Conservation (phyloP, 2,797 vertebrate genomes). For the Pygocentrus nattereri region DNA sequence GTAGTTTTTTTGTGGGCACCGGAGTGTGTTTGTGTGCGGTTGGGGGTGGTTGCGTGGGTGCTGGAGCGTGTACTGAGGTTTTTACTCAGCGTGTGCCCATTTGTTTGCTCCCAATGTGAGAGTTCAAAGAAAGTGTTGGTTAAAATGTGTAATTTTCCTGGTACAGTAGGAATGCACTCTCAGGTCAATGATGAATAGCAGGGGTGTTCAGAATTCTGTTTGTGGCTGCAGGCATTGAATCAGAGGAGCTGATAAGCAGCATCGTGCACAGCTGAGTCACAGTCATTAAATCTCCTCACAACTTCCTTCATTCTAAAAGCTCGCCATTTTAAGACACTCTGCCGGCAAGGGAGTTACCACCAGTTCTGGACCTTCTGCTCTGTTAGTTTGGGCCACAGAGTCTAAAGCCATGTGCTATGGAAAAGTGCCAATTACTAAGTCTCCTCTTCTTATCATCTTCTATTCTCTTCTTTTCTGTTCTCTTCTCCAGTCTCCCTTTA, state of each 20-base stretch:
- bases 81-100: not conserved
- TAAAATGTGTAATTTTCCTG: slow-evolving; percentile 16
- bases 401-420: slow-evolving; percentile 6
- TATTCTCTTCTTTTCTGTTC: slow-evolving; percentile 13
- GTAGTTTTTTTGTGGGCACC: not conserved
- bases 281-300: slow-evolving; percentile 41
- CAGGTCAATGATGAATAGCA: slow-evolving; percentile 8
- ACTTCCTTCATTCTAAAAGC: slow-evolving; percentile 27
- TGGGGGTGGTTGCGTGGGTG: not conserved
- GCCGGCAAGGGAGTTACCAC: slow-evolving; percentile 9
- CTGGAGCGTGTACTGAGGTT: slow-evolving; percentile 21
- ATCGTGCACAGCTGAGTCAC: slow-evolving; percentile 27
- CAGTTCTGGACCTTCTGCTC: slow-evolving; percentile 25
- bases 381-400: slow-evolving; percentile 18
- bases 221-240: slow-evolving; percentile 8
- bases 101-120: slow-evolving; percentile 34
- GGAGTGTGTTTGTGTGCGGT: slow-evolving; percentile 29
- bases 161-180: slow-evolving; percentile 2
- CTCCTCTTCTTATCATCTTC: not conserved
- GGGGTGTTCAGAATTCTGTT: slow-evolving; percentile 9
- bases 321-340: slow-evolving; percentile 23
- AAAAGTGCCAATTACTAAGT: not conserved
- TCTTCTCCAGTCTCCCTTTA: slow-evolving; percentile 86
- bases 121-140: not conserved
- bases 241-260: slow-evolving; percentile 13